Percentiles rank a stretch among this genome's conserved stretches.
Conservation (phyloP, 2,113 vertebrate genomes). For the Clarias gariepinus region DNA sequence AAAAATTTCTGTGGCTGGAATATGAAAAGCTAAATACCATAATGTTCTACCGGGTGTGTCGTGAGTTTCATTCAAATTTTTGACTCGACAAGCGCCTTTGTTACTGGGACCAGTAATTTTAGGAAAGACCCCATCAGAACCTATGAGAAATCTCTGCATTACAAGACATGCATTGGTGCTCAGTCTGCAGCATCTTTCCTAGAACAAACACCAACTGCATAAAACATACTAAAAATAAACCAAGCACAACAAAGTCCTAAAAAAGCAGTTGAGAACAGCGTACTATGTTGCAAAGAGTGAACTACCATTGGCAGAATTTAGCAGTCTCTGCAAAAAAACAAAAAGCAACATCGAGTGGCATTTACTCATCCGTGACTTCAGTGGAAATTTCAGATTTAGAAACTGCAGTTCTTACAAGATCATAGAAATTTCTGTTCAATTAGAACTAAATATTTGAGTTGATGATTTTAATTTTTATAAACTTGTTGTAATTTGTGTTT, state of each 20-base stretch:
- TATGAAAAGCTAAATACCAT: neutral
- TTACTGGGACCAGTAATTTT: slow-evolving; percentile 19
- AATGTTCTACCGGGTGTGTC: no score
- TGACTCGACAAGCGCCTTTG: neutral
- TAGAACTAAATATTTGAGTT: no score
- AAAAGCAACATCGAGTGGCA: no score
- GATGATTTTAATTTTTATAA: no score
- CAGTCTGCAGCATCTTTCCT: slow-evolving; percentile 15
- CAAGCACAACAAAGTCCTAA: neutral
- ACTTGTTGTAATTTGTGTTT: no score
- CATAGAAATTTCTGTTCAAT: no score
- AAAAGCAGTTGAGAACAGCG: neutral
- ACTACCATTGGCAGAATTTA: slow-evolving; percentile 1
- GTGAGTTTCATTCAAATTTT: no score
- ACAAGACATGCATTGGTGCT: neutral
- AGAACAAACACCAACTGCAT: neutral
- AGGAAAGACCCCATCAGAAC: slow-evolving; percentile 24
- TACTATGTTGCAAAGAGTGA: neutral
- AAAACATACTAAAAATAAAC: neutral
- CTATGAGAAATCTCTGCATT: neutral
- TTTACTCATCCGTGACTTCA: no score
- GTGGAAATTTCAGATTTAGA: no score
- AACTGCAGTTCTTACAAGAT: no score
- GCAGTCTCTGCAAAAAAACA: neutral
- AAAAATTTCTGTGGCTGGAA: slow-evolving; percentile 19